Evolutionary conservation across 2,113 vertebrate genomes (phyloP), one percentile per base, ranked within the genome.

Genomic region (Lophochroa leadbeateri): DNA sequence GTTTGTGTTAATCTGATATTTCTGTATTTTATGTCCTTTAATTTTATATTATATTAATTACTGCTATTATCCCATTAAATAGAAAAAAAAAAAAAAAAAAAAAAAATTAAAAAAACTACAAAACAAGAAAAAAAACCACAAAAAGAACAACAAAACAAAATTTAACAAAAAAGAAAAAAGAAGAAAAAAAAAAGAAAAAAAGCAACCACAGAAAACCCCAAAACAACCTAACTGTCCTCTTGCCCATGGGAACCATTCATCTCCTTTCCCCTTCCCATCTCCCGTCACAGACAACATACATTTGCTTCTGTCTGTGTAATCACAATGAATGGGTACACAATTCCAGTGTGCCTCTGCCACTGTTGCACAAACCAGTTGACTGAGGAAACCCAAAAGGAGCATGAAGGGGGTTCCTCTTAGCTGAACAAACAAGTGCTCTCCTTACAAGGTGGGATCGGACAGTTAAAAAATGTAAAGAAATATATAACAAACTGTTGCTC

Each of bases 291-390:
- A 98, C 91, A 96, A 95, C 94, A 85, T 84, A 94, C 83, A 95
- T 97, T 97, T 97, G 97, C 97, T 98, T 98, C 92, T 96, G 97
- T 98, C 93, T 94, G 94, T 98, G 96, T 96, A 96, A 96, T 97
- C 96, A 93, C 97, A 95, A 97, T 93, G 97, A 96, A 97, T 72
- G 95, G 97, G 96, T 86, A 92, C 91, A 94, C 97, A 19, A 65
- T 81, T 88, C 77, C 21, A 52, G 94, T 93, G 96, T 96, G 91
- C 95, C 92, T 96, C 90, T 90, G 94, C 97, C 94, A 83, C 96
- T 86, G 93, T 89, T 92, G 95, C 96, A 96, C 96, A 96, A 94
- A 96, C 95, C 88, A 84, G 68, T 89, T 94, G 85, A 91, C 84
- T 96, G 96, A 96, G 90, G 74, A 97, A 96, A 78, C 75, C 63